These are phyloP conservation scores for Chionomys nivalis DNA, from an alignment of 2,113 vertebrate species.

Conservation along the genomic window DNA sequence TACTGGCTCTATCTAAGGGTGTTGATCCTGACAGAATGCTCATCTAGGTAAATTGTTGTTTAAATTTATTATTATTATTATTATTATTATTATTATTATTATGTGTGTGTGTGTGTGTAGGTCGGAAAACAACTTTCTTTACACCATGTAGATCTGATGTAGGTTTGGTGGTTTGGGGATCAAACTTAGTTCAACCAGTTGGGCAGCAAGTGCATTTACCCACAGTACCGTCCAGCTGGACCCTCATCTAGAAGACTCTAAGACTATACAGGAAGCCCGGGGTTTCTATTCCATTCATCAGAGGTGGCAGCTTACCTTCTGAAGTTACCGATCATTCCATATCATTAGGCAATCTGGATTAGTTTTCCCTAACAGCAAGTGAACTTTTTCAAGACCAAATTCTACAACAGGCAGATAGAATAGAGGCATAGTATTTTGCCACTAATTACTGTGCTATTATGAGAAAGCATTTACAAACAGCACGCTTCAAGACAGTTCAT, in stretches of 20 bases:
- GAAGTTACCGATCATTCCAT: neutral
- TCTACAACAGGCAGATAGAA: neutral
- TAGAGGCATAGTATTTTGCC: neutral
- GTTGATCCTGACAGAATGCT: neutral
- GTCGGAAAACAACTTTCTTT: neutral
- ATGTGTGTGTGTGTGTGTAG: neutral
- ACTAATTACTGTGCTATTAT: neutral
- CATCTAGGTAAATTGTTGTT: neutral
- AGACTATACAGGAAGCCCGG: neutral
- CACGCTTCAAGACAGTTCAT: neutral
- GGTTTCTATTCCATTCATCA: neutral
- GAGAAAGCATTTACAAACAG: neutral
- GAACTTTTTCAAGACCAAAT: neutral
- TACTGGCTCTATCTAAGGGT: neutral
- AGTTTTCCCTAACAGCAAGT: conserved; percentile 10
- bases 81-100: too few relatives aligned
- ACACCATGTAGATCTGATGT: neutral
- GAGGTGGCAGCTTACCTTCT: neutral
- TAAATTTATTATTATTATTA: neutral
- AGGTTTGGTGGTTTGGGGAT: neutral
- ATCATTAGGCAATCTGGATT: neutral
- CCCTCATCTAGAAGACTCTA: neutral
- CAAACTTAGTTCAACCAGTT: neutral
- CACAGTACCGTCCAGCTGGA: neutral
- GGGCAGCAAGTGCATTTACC: neutral